Evolutionary conservation across 2,888 invertebrate species (phyloP).

Genomic region (Troides helena): DNA sequence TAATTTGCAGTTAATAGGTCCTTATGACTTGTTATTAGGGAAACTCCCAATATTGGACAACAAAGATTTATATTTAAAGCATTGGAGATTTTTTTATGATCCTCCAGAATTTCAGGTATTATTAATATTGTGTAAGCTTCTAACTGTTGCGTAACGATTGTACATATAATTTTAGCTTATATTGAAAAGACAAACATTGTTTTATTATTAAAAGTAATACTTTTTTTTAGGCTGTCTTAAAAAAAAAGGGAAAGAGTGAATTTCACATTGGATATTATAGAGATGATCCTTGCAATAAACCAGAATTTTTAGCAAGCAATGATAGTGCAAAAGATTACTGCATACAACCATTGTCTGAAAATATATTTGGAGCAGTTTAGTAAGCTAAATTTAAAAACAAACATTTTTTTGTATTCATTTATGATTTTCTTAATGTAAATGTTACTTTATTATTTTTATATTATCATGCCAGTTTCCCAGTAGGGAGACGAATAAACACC

Average conservation of each 20-base stretch:
- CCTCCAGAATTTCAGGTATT: constrained; percentile 94
- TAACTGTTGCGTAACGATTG: no score
- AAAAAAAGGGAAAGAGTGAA: constrained; percentile 84
- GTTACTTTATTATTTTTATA: no score
- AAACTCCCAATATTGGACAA: constrained; percentile 79
- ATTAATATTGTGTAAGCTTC: no score
- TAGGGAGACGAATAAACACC: no score
- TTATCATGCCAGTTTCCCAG: no score
- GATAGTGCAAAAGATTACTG: constrained; percentile 83
- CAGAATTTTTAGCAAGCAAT: constrained; percentile 89
- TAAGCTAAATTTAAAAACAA: constrained; percentile 61
- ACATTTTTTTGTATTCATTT: background rate
- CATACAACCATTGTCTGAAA: constrained; percentile 86
- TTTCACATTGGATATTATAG: constrained; percentile 95
- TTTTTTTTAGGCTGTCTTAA: constrained; percentile 83
- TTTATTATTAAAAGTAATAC: background rate
- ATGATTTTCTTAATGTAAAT: no score
- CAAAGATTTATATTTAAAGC: constrained; percentile 84
- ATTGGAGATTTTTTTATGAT: constrained; percentile 96
- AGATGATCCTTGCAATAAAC: constrained; percentile 87
- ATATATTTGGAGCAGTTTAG: constrained; percentile 90
- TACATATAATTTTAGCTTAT: no score
- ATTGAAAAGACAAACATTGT: no score
- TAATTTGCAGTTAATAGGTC: constrained; percentile 89
- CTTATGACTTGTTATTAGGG: constrained; percentile 89